Evolutionary conservation across 92 coral and sea anemone genomes (phyloP), one percentile per base, ranked within the genome.

Genomic region (Anthopleura xanthogrammica): DNA sequence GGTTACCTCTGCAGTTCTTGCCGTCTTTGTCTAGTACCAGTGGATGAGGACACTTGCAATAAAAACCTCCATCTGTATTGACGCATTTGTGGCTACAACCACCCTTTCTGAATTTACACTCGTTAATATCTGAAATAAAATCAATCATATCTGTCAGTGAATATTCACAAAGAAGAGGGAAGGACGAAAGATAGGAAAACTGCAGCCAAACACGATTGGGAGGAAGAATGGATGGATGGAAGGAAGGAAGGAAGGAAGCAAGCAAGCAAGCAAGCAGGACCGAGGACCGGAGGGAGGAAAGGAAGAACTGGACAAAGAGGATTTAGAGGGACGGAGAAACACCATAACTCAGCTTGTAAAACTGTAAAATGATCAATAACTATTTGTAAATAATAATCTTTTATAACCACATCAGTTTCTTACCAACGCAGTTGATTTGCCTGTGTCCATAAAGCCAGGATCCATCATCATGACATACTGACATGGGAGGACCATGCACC

Each of bases 1-100:
- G 19, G 12, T 74, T 82, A 93, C 97, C 97, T 87, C 94, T 86
- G 71, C 97, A 93, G 40, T 78, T 91, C 81, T 84, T 92, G 4
- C 88, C 86, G 72, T 93, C 97, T 42, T 76, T 84, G 13, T 83
- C 88, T 22, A 93, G 92, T 2, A 86, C 85, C 79, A 93, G 87
- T 19, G 94, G 97, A 13, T 86, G 72, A 19, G 97, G 97, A 52
- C 97, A 93, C 62, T 83, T 86, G 76, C 97, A 93, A 81, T 91
- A 85, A 57, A 83, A 77, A 0, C 91, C 83, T 0, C 94, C 94
- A 16, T 84, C 90, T 23, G 86, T 88, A 76, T 93, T 93, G 12
- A 86, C 85, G 66, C 97, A 93, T 74, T 78, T 85, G 85, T 93
- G 97, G 22, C 91, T 85, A 36, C 97, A 93, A 17, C 97, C 94